Conservation (phyloP, 2,888 invertebrate species). For the Punctoribates punctum region DNA sequence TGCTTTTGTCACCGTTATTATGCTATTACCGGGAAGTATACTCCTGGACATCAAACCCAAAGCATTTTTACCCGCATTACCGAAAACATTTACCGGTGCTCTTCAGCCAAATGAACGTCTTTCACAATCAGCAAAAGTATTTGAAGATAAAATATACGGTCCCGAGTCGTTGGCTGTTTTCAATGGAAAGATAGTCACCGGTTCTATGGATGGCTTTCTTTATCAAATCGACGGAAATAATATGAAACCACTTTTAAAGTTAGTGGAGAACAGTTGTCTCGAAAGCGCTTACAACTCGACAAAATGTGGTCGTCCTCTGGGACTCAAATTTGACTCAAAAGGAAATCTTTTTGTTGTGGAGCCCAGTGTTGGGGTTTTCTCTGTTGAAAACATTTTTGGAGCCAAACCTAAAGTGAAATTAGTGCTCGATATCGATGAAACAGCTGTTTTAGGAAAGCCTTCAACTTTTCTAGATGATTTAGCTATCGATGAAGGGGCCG, state of each 20-base stretch:
- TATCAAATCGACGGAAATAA: slow-evolving; percentile 62
- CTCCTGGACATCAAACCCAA: slow-evolving; percentile 29
- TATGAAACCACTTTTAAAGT: slow-evolving; percentile 35
- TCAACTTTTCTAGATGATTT: slow-evolving; percentile 36
- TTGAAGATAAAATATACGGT: slow-evolving; percentile 67
- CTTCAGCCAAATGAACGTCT: slow-evolving; percentile 64
- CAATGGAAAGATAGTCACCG: slow-evolving; percentile 69
- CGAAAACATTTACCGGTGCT: slow-evolving; percentile 58
- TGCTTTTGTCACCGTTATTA: slow-evolving; percentile 1
- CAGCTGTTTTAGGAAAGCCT: background rate
- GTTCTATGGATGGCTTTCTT: slow-evolving; percentile 73
- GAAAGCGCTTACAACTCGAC: slow-evolving; percentile 45
- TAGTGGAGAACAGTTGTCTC: slow-evolving; percentile 41
- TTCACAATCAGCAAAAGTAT: slow-evolving; percentile 65
- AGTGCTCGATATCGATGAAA: slow-evolving; percentile 37
- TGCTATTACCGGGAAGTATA: slow-evolving; percentile 28
- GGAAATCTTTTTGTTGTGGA: slow-evolving; percentile 48
- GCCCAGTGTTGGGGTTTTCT: slow-evolving; percentile 47
- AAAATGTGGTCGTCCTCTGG: slow-evolving; percentile 48
- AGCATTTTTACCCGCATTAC: background rate
- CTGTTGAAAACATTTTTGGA: slow-evolving; percentile 41
- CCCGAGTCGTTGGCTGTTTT: slow-evolving; percentile 72
- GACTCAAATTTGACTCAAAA: slow-evolving; percentile 47
- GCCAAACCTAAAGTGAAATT: slow-evolving; percentile 2
- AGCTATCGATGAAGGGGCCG: slow-evolving; percentile 36